phyloP scores from a whole-genome alignment of 2,888 invertebrate species.

The Branchipolynoe longqiensis region DNA sequence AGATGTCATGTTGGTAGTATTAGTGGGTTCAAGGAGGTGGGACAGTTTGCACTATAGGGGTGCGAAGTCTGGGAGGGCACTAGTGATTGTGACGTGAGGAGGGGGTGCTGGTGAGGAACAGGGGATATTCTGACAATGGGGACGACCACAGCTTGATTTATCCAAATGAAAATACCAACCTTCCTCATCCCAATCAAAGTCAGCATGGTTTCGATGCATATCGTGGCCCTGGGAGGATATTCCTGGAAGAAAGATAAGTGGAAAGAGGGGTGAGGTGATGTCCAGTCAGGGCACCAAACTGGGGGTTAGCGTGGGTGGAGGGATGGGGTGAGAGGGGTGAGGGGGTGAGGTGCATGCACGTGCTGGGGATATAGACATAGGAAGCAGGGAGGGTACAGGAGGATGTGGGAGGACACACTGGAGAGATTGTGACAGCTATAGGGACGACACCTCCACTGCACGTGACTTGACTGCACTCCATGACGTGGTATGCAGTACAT shows the following conservation, averaged over 20 bases:
- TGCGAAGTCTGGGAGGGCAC: too few species aligned
- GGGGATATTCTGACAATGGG: too few species aligned
- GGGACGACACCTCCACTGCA: too few species aligned
- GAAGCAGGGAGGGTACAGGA: neutral
- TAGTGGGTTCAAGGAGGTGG: too few species aligned
- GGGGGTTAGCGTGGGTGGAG: neutral
- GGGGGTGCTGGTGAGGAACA: too few species aligned
- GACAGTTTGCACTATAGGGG: too few species aligned
- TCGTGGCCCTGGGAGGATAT: slow-evolving; percentile 40
- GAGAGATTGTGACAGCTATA: too few species aligned
- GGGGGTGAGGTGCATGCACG: neutral
- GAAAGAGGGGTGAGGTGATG: slow-evolving; percentile 3
- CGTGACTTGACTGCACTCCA: too few species aligned
- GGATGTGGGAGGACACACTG: neutral
- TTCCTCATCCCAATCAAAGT: slow-evolving; percentile 50
- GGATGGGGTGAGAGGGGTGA: neutral
- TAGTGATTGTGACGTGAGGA: too few species aligned
- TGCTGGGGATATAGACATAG: neutral
- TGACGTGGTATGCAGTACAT: too few species aligned
- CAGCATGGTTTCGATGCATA: neutral
- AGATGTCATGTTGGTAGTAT: too few species aligned
- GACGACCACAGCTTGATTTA: too few species aligned
- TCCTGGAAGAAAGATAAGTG: slow-evolving; percentile 34
- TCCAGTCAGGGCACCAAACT: neutral
- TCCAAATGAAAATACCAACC: slow-evolving; percentile 40